Percentiles rank a stretch among this genome's conserved stretches.
Evolutionary conservation across 2,113 vertebrate species (phyloP).

Genomic region (Crotalus viridis): DNA sequence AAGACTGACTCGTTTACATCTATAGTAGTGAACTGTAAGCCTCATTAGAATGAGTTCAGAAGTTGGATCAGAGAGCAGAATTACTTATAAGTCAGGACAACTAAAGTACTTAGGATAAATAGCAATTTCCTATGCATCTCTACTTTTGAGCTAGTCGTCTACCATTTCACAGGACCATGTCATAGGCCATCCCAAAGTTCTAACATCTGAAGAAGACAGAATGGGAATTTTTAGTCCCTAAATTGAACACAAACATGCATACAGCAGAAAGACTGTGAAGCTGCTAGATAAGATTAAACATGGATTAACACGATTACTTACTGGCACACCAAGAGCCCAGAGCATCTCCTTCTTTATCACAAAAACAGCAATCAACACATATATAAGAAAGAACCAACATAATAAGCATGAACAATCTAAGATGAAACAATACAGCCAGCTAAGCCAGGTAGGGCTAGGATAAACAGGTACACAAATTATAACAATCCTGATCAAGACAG

Average conservation of each 20-base stretch:
- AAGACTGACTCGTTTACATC: background rate
- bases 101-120: background rate
- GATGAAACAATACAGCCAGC: background rate
- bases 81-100: conserved; percentile 29
- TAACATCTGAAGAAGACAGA: background rate
- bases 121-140: conserved; percentile 12
- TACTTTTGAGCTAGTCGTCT: conserved; percentile 30
- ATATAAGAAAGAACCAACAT: background rate
- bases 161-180: conserved; percentile 47
- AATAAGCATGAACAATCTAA: background rate
- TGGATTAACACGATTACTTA: background rate
- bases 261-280: background rate
- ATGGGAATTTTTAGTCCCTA: background rate
- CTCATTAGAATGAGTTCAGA: conserved; percentile 36
- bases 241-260: background rate
- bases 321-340: background rate
- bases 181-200: conserved; percentile 41
- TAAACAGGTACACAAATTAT: background rate
- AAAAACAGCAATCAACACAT: background rate
- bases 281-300: background rate
- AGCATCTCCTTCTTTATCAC: background rate
- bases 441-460: background rate
- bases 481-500: background rate
- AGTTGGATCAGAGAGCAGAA: conserved; percentile 19
- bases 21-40: background rate